Evolutionary conservation across 2,888 invertebrate species (phyloP), one percentile per base, ranked within the genome.

Genomic region (Chymomyza amoena): DNA sequence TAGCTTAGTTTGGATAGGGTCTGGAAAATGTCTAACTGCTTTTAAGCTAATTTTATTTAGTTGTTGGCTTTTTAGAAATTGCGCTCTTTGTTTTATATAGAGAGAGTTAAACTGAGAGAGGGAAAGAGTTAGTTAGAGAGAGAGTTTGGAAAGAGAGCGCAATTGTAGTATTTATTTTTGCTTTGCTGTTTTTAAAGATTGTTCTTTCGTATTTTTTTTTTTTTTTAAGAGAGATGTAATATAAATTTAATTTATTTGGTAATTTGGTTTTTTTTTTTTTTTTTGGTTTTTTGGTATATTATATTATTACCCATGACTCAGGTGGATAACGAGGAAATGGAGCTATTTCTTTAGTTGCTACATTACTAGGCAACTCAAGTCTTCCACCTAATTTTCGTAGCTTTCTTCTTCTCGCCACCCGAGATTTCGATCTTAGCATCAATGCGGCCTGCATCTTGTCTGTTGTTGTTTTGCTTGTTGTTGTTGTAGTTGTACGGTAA

Each of bases 321-420:
- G 96, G 96, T 90, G 96, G 97, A 93, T 95, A 97, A 93, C 95
- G 94, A 92, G 97, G 97, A 93, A 96, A 96, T 90, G 96, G 96
- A 89, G 95, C 96, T 92, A 97, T 96, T 90, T 95, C 94, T 93
- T 95, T 96, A 87, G 96, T 97, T 90, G 97, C 96, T 90, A 97
- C 94, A 93, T 97, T 96, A 93, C 96, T 96, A 89, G 97, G 96
- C 91, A 97, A 93, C 91, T 96, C 96, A 90, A 95, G 94, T 92
- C 94, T 93, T 89, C 96, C 95, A 89, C 96, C 95, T 93, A 94
- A 93, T 92, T 94, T 94, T 89, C 94, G 93, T 90, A 95, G 94
- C 92, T 95, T 95, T 94, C 96, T 96, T 93, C 94, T 93, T 93
- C 95, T 94, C 90, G 95, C 93, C 93, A 96, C 95, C 93, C 96